Evolutionary conservation across 2,797 vertebrate species (phyloP).

Genomic region (Hydrolagus colliei): DNA sequence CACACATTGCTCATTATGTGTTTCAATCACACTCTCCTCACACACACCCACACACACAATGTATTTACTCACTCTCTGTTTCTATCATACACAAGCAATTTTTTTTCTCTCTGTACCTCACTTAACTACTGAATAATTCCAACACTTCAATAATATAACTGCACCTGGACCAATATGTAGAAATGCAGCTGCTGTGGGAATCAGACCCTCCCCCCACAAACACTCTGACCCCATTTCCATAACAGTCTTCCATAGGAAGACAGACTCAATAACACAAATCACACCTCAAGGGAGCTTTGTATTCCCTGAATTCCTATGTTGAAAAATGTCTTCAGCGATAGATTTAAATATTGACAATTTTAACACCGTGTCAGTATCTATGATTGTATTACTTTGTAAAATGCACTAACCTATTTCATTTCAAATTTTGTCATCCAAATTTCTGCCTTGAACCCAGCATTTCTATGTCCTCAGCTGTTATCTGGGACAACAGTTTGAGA

Average conservation of each 20-base stretch:
- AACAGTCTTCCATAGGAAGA: background rate
- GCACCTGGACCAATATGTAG: background rate
- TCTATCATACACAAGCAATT: background rate
- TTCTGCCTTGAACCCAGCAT: background rate
- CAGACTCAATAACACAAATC: background rate
- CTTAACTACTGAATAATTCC: background rate
- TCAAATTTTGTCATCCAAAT: background rate
- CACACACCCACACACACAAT: background rate
- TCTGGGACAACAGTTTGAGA: background rate
- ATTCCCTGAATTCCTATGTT: background rate
- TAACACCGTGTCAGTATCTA: background rate
- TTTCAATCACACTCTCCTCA: background rate
- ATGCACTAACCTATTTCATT: background rate
- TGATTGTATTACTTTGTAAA: background rate
- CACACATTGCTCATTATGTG: background rate
- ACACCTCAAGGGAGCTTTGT: background rate
- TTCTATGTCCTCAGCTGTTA: background rate
- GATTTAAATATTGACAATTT: background rate
- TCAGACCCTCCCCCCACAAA: background rate
- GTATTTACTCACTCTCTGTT: background rate
- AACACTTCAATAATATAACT: constrained; percentile 7
- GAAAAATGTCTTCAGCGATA: background rate
- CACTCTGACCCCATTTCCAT: background rate
- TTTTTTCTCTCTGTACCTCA: background rate
- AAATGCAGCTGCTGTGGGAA: background rate